Percentiles rank a stretch among this genome's conserved stretches.
phyloP scores from a whole-genome alignment of 2,797 vertebrate species.

The Xyrichtys novacula region DNA sequence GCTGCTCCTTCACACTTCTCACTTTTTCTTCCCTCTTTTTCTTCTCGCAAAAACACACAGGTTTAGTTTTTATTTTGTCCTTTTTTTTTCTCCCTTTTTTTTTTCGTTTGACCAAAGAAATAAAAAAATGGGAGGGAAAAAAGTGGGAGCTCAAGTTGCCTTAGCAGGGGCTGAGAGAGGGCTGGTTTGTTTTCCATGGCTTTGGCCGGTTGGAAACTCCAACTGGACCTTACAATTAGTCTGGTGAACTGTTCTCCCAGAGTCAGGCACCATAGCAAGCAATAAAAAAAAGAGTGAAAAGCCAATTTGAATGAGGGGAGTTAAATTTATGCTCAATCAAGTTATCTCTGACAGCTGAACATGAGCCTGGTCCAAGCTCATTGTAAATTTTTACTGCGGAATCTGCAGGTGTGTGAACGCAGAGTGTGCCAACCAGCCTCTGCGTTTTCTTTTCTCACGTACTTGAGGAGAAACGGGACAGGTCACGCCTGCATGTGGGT shows the following conservation, averaged over 20 bases:
- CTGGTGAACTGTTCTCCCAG: constrained; percentile 53
- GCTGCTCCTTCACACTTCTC: constrained; percentile 22
- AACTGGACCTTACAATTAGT: constrained; percentile 71
- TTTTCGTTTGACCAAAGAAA: constrained; percentile 54
- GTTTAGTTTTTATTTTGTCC: constrained; percentile 18
- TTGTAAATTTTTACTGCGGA: constrained; percentile 25
- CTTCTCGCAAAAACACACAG: neutral
- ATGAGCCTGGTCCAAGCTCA: constrained; percentile 21
- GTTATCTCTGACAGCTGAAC: constrained; percentile 49
- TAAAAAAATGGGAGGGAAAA: constrained; percentile 39
- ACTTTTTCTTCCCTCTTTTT: neutral
- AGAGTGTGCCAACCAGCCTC: constrained; percentile 32
- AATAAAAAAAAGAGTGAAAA: neutral
- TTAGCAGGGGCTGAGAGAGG: constrained; percentile 43
- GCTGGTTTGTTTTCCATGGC: constrained; percentile 66
- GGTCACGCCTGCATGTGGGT: constrained; percentile 64
- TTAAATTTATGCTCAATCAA: constrained; percentile 31
- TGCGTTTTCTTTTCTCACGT: constrained; percentile 73
- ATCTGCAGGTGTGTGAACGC: constrained; percentile 19
- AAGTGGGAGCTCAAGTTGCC: constrained; percentile 47
- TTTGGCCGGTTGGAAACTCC: constrained; percentile 61
- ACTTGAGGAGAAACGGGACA: constrained; percentile 64
- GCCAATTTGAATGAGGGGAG: constrained; percentile 36
- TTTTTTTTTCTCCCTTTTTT: constrained; percentile 13
- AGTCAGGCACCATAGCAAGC: constrained; percentile 30